A percentile compares a stretch with the other conserved stretches of the same genome.
Evolutionary conservation across 1,140 invertebrate genomes (phyloP).

Genomic region (Drosophila nasuta): DNA sequence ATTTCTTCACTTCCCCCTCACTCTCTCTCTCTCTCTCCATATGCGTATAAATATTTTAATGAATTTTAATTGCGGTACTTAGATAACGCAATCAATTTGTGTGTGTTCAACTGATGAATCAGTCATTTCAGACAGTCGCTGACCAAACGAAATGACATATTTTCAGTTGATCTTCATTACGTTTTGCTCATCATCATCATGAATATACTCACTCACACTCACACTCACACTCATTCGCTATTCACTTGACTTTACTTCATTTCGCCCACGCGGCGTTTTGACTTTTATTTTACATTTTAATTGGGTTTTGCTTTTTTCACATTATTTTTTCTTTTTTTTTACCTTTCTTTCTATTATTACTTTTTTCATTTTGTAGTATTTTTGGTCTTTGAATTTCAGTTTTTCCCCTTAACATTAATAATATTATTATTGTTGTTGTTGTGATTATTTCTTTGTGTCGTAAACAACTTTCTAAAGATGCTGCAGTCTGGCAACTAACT

Average conservation of each 20-base stretch:
- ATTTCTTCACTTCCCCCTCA: not conserved
- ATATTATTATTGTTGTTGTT: too few species aligned
- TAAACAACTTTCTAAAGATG: too few species aligned
- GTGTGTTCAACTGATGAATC: conserved; percentile 56
- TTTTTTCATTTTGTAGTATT: not conserved
- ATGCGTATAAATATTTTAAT: conserved; percentile 63
- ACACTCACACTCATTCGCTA: conserved; percentile 42
- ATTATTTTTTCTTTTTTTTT: conserved; percentile 30
- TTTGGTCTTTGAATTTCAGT: too few species aligned
- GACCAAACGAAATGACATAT: conserved; percentile 18
- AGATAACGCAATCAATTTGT: conserved; percentile 66
- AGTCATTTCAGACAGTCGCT: conserved; percentile 20
- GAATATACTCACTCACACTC: not conserved
- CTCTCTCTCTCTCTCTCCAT: not conserved
- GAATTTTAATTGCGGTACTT: conserved; percentile 76
- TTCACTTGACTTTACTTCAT: conserved; percentile 51
- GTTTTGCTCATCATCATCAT: conserved; percentile 16
- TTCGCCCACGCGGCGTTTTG: conserved; percentile 1
- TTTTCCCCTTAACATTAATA: too few species aligned
- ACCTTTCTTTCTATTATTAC: conserved; percentile 8
- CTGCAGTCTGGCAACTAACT: too few species aligned
- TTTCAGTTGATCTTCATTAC: conserved; percentile 23
- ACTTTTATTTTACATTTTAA: conserved; percentile 39
- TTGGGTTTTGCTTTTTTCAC: conserved; percentile 28
- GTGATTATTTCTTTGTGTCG: too few species aligned